Evolutionary conservation across 2,797 vertebrate species (phyloP).

Genomic region (Aulostomus chinensis): DNA sequence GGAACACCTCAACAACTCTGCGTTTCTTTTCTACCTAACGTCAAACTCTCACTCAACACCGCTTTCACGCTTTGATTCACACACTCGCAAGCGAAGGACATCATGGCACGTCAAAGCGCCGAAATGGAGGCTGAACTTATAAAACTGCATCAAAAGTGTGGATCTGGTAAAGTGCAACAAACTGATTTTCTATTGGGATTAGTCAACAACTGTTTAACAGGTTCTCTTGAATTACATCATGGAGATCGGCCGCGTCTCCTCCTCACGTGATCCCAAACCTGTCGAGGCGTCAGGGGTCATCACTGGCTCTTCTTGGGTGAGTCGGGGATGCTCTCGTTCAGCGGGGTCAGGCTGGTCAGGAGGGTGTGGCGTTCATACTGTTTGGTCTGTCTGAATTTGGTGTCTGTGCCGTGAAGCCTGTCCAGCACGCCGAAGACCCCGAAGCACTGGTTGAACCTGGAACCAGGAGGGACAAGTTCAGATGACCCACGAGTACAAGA

Average conservation of each 20-base stretch:
- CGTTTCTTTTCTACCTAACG: too few relatives aligned
- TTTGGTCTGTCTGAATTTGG: conserved; percentile 83
- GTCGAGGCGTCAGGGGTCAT: conserved; percentile 9
- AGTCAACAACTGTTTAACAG: not conserved
- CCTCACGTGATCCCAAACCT: not conserved
- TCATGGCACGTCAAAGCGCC: too few relatives aligned
- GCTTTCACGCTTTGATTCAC: too few relatives aligned
- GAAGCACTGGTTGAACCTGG: conserved; percentile 92
- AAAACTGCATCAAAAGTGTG: too few relatives aligned
- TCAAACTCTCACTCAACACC: too few relatives aligned
- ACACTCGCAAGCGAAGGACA: too few relatives aligned
- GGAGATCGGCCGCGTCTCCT: not conserved
- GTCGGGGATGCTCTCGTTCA: conserved; percentile 87
- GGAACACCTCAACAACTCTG: too few relatives aligned
- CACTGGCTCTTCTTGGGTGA: conserved; percentile 71
- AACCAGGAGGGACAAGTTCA: not conserved
- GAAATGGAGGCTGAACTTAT: too few relatives aligned
- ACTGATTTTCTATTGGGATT: not conserved
- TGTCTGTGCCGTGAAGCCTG: conserved; percentile 89
- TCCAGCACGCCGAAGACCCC: conserved; percentile 91
- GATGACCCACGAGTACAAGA: not conserved
- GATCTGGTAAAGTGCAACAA: conserved; percentile 12
- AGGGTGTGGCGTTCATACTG: conserved; percentile 86
- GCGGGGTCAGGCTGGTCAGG: conserved; percentile 85
- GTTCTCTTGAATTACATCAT: conserved; percentile 18